A percentile compares a stretch with the other conserved stretches of the same genome.
phyloP scores from a whole-genome alignment of 2,797 vertebrate species.

The Acrossocheilus wenchowensis region DNA sequence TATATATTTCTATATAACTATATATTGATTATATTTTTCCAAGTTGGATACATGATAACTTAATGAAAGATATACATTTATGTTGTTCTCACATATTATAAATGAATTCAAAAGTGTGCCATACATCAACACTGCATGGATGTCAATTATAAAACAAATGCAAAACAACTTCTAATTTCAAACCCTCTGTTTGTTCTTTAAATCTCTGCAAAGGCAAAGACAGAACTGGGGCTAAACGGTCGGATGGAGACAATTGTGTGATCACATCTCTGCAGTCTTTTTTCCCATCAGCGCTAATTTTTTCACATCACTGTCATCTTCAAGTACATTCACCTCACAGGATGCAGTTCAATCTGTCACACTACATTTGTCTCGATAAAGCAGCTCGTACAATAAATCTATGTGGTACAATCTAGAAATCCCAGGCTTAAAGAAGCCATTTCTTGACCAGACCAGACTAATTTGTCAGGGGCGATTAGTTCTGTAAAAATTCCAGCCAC shows the following conservation, averaged over 20 bases:
- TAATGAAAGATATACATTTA: background rate
- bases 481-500: constrained; percentile 67
- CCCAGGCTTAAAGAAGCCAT: constrained; percentile 65
- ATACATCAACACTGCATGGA: background rate
- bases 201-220: background rate
- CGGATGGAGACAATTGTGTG: background rate
- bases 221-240: constrained; percentile 4
- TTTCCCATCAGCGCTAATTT: constrained; percentile 31
- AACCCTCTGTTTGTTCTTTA: background rate
- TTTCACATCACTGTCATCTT: constrained; percentile 53
- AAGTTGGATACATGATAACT: background rate
- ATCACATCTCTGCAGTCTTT: constrained; percentile 13
- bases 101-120: background rate
- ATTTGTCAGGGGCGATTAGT: constrained; percentile 69
- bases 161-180: background rate
- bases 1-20: too few species aligned
- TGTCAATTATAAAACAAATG: background rate
- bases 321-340: constrained; percentile 28
- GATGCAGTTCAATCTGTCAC: constrained; percentile 53
- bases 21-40: too few species aligned
- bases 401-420: constrained; percentile 45
- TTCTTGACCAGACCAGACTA: constrained; percentile 61
- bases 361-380: constrained; percentile 58
- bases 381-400: constrained; percentile 54
- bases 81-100: background rate